Conservation (phyloP, 1,140 invertebrate genomes). For the Lordiphosa stackelbergi region DNA sequence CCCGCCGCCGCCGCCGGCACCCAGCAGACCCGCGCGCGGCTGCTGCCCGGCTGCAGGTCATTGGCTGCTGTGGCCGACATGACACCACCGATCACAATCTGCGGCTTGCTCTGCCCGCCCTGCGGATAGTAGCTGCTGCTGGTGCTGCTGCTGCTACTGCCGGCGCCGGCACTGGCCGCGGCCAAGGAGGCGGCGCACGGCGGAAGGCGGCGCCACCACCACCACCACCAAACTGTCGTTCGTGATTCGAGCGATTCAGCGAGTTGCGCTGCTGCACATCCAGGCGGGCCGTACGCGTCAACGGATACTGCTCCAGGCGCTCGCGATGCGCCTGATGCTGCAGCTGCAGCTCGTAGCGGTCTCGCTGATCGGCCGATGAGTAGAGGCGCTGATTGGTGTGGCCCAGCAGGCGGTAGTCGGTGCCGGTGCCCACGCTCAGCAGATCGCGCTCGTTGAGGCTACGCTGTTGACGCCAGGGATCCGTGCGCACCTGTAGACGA, state of each 20-base stretch:
- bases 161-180: slow-evolving; percentile 51
- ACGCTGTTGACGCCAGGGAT: slow-evolving; percentile 72
- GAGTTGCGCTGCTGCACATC: slow-evolving; percentile 76
- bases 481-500: slow-evolving; percentile 67
- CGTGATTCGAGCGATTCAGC: slow-evolving; percentile 75
- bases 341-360: slow-evolving; percentile 63
- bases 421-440: slow-evolving; percentile 55
- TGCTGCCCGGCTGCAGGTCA: slow-evolving; percentile 28
- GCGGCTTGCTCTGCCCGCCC: slow-evolving; percentile 43
- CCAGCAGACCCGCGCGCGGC: slow-evolving; percentile 46
- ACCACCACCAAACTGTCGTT: slow-evolving; percentile 56
- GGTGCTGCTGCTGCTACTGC: slow-evolving; percentile 66
- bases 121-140: slow-evolving; percentile 63
- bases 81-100: slow-evolving; percentile 60
- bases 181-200: slow-evolving; percentile 68
- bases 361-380: slow-evolving; percentile 68
- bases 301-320: slow-evolving; percentile 66
- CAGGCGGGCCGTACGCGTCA: slow-evolving; percentile 67
- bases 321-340: slow-evolving; percentile 57
- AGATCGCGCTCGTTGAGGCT: slow-evolving; percentile 74
- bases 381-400: slow-evolving; percentile 64
- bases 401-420: slow-evolving; percentile 57
- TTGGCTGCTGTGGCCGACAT: slow-evolving; percentile 30
- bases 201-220: slow-evolving; percentile 51
- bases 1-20: slow-evolving; percentile 77